Conservation (phyloP, 2,888 invertebrate genomes). For the Parthenolecanium corni region DNA sequence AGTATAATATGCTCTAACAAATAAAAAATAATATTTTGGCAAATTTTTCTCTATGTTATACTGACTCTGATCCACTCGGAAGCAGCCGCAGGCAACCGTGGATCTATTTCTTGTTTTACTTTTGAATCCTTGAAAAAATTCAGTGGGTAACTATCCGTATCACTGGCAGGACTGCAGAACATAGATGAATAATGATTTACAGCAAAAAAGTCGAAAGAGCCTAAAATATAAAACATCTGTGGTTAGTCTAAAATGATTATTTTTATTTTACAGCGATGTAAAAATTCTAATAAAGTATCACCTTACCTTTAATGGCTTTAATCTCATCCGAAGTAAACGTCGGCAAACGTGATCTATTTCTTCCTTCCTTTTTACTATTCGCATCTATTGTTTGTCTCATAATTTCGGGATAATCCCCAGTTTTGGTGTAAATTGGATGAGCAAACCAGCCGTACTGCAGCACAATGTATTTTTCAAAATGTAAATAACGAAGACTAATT, state of each 20-base stretch:
- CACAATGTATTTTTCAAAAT: too few species aligned
- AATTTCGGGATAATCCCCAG: constrained; percentile 44
- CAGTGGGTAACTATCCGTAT: constrained; percentile 9
- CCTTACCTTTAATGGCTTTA: constrained; percentile 40
- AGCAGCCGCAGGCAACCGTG: constrained; percentile 1
- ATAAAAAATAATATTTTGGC: too few species aligned
- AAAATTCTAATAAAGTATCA: not conserved
- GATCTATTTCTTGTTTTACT: not conserved
- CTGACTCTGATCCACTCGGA: not conserved
- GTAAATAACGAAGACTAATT: too few species aligned
- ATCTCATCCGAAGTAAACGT: constrained; percentile 46
- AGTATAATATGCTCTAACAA: not conserved
- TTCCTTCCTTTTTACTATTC: constrained; percentile 41
- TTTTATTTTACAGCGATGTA: not conserved
- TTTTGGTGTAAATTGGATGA: constrained; percentile 33
- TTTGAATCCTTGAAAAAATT: not conserved
- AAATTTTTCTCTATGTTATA: too few species aligned
- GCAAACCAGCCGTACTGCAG: constrained; percentile 33
- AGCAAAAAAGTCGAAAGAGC: constrained; percentile 59
- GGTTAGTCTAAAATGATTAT: too few species aligned
- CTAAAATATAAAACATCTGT: constrained; percentile 35
- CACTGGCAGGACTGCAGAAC: constrained; percentile 36
- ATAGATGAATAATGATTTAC: constrained; percentile 61
- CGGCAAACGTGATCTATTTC: constrained; percentile 41
- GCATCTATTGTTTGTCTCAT: constrained; percentile 41